Evolutionary conservation across 1,140 invertebrate species (phyloP).

Genomic region (Saxidomus purpurata): DNA sequence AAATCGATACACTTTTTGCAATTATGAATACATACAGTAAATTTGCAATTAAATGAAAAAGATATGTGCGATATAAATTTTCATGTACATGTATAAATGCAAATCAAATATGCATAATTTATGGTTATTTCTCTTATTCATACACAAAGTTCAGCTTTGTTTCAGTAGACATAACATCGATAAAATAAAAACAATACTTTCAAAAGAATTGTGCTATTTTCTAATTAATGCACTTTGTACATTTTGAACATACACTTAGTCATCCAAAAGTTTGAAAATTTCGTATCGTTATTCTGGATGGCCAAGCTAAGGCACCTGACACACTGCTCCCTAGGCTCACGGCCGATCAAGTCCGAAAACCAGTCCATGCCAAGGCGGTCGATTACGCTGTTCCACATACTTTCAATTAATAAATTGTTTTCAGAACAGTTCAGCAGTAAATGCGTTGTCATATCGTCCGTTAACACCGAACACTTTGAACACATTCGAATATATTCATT

Average conservation of each 20-base stretch:
- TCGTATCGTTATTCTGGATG: slow-evolving; percentile 10
- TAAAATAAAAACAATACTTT: no score
- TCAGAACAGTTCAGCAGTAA: slow-evolving; percentile 5
- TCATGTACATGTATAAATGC: not conserved
- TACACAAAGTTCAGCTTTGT: no score
- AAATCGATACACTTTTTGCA: not conserved
- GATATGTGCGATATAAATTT: not conserved
- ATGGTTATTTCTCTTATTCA: not conserved
- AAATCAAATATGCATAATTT: not conserved
- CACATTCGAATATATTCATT: no score
- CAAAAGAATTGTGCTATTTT: no score
- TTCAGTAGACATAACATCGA: no score
- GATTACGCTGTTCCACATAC: no score
- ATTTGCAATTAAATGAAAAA: no score
- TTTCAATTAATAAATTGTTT: not conserved
- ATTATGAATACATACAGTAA: not conserved
- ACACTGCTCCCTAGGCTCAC: no score
- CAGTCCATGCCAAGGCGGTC: no score
- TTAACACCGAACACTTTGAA: not conserved
- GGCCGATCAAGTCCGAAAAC: no score
- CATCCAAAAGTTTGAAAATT: slow-evolving; percentile 1
- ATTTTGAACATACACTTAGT: not conserved
- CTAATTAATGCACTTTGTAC: no score
- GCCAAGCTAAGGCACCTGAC: not conserved
- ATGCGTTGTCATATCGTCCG: slow-evolving; percentile 3